These are phyloP conservation scores for Heliconius charithonia DNA, from an alignment of 2,888 invertebrate genomes.

Conservation along the genomic window DNA sequence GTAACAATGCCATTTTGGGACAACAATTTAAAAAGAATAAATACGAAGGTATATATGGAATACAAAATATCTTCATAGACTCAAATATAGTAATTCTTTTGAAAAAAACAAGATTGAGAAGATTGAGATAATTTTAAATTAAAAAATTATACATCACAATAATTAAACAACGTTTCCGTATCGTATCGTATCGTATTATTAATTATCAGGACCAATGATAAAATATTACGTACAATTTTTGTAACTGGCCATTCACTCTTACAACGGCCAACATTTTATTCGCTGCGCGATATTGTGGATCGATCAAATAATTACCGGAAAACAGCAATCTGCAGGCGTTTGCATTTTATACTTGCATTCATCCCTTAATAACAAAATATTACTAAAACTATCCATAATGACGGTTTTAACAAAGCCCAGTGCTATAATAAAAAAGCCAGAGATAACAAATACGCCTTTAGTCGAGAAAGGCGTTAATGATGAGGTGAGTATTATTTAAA, in stretches of 20 bases:
- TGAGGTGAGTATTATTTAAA: slow-evolving; percentile 60
- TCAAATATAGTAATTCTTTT: too few relatives aligned
- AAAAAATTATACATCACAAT: too few relatives aligned
- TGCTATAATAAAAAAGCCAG: slow-evolving; percentile 86
- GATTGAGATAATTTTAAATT: too few relatives aligned
- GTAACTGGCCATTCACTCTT: slow-evolving; percentile 1
- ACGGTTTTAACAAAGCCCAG: slow-evolving; percentile 91
- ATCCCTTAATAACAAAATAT: not conserved
- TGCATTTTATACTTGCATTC: slow-evolving; percentile 8
- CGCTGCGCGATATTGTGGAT: slow-evolving; percentile 7
- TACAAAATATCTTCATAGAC: too few relatives aligned
- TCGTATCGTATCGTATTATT: too few relatives aligned
- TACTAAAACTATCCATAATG: slow-evolving; percentile 78
- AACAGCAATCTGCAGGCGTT: slow-evolving; percentile 3
- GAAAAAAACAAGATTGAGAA: too few relatives aligned
- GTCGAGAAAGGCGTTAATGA: slow-evolving; percentile 75
- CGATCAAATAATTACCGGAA: slow-evolving; percentile 30
- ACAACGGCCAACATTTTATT: slow-evolving; percentile 26
- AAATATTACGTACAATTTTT: not conserved
- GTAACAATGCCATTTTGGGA: too few relatives aligned
- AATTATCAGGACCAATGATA: too few relatives aligned
- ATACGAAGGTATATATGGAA: too few relatives aligned
- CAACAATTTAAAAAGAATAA: too few relatives aligned
- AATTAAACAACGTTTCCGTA: too few relatives aligned
- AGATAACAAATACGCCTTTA: slow-evolving; percentile 86